phyloP scores from a whole-genome alignment of 1,140 invertebrate species.

The Brachionus manjavacas region DNA sequence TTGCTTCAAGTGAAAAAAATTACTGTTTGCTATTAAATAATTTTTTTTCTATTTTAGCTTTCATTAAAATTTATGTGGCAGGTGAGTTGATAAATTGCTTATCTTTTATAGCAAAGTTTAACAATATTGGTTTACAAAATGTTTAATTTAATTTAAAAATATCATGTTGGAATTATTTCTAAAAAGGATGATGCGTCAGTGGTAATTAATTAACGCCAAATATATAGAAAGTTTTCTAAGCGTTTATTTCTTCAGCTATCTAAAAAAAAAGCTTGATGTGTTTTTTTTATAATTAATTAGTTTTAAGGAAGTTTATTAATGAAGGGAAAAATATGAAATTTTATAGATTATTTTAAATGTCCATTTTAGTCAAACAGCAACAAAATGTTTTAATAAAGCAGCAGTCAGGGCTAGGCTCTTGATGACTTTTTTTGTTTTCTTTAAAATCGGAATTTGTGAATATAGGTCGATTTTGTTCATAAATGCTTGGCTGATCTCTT shows the following conservation, averaged over 20 bases:
- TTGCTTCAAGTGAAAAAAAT: not conserved
- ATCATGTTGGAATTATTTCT: not conserved
- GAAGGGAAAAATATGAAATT: too few relatives aligned
- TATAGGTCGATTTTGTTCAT: not conserved
- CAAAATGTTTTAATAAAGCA: not conserved
- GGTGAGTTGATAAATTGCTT: not conserved
- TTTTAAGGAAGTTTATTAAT: too few relatives aligned
- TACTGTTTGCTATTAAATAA: too few relatives aligned
- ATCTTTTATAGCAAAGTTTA: not conserved
- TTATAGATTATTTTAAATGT: not conserved
- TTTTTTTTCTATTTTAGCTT: not conserved
- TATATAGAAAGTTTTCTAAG: not conserved
- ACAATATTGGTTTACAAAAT: not conserved
- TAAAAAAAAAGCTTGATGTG: too few relatives aligned
- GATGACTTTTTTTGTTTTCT: not conserved
- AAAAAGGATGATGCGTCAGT: not conserved
- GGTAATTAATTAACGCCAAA: not conserved
- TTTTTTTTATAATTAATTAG: too few relatives aligned
- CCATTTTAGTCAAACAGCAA: not conserved
- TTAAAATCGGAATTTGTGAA: not conserved
- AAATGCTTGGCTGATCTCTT: not conserved
- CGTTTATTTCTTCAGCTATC: too few relatives aligned
- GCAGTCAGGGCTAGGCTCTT: not conserved
- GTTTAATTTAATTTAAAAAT: not conserved
- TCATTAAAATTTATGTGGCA: not conserved